A percentile compares a stretch with the other conserved stretches of the same genome.
Conservation (phyloP, 2,113 vertebrate species). For the Camelus dromedarius region DNA sequence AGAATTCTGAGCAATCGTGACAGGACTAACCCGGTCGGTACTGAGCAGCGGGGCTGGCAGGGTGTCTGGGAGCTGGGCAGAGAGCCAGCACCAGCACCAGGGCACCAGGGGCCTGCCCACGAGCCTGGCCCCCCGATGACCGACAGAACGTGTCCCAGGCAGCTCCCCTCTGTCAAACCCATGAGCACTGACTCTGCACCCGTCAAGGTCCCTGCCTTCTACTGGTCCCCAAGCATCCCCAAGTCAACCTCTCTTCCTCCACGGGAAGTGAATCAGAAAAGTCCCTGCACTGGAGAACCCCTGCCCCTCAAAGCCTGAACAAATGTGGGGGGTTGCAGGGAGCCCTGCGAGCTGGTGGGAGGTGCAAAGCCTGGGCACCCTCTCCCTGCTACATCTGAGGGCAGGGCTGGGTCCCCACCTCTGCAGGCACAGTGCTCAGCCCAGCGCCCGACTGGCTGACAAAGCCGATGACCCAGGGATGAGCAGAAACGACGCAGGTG, state of each 20-base stretch:
- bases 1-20: background rate
- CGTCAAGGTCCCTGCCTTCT: background rate
- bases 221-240: background rate
- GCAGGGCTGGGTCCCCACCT: background rate
- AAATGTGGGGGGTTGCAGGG: accelerated
- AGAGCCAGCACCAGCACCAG: background rate
- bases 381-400: background rate
- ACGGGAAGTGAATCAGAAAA: background rate
- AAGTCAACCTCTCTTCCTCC: background rate
- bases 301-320: background rate
- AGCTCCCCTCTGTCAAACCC: accelerated
- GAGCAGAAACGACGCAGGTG: background rate
- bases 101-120: background rate
- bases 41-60: background rate
- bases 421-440: background rate
- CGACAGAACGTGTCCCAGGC: background rate
- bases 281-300: background rate
- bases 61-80: background rate
- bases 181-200: background rate
- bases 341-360: accelerated
- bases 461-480: accelerated
- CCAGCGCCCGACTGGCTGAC: accelerated
- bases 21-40: background rate
- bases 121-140: background rate
- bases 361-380: background rate